Conservation (phyloP, 2,797 vertebrate genomes). For the Bradypodion ventrale region DNA sequence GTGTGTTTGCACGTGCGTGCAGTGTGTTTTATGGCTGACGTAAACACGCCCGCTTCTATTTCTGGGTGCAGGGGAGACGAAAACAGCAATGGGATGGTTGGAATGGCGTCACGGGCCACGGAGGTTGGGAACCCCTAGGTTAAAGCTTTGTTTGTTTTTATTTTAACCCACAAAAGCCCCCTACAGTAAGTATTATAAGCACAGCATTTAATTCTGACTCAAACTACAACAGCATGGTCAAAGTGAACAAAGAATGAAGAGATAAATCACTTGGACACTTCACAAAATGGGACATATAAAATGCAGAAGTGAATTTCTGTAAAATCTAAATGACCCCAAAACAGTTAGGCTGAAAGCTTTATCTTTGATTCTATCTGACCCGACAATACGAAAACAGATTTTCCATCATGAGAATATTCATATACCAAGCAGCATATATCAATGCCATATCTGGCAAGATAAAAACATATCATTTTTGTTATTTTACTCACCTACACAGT, state of each 20-base stretch:
- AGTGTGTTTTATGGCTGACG: too few relatives aligned
- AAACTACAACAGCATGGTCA: not conserved
- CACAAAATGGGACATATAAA: not conserved
- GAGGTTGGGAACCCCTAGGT: too few relatives aligned
- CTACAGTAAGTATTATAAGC: not conserved
- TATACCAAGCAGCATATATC: not conserved
- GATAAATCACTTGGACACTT: not conserved
- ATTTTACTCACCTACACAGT: conserved; percentile 93
- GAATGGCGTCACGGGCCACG: too few relatives aligned
- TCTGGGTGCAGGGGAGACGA: too few relatives aligned
- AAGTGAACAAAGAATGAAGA: not conserved
- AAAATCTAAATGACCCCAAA: not conserved
- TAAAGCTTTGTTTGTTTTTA: not conserved
- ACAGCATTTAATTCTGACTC: not conserved
- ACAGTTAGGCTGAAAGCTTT: not conserved
- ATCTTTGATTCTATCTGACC: not conserved
- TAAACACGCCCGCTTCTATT: too few relatives aligned
- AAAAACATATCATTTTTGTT: not conserved
- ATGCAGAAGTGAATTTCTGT: not conserved
- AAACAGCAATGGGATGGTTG: too few relatives aligned
- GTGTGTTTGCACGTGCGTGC: too few relatives aligned
- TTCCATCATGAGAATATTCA: not conserved
- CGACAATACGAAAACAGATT: not conserved
- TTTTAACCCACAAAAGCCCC: not conserved
- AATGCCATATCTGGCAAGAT: not conserved